Evolutionary conservation across 2,888 invertebrate genomes (phyloP).

Genomic region (Cylloceria caligata): DNA sequence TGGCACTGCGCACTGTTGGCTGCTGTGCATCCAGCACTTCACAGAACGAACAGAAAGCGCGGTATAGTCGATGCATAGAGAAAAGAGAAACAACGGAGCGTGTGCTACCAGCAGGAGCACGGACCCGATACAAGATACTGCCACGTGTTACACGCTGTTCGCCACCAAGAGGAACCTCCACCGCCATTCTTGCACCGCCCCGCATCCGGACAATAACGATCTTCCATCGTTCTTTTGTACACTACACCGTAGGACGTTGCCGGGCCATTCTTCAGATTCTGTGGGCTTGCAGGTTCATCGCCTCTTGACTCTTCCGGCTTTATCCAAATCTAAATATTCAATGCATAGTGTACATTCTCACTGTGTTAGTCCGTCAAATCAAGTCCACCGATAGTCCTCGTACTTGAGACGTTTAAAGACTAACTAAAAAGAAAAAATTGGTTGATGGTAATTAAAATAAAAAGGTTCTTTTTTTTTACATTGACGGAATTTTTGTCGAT

Average conservation of each 20-base stretch:
- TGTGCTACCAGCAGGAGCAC: constrained; percentile 82
- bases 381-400: neutral
- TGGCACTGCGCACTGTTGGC: constrained; percentile 49
- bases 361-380: neutral
- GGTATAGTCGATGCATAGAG: constrained; percentile 64
- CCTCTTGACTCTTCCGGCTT: constrained; percentile 57
- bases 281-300: constrained; percentile 35
- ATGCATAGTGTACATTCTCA: constrained; percentile 6
- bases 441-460: neutral
- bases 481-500: neutral
- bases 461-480: too few relatives aligned
- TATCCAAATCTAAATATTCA: neutral
- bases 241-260: constrained; percentile 36
- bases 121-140: constrained; percentile 84
- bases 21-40: constrained; percentile 40
- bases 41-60: constrained; percentile 57
- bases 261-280: constrained; percentile 36
- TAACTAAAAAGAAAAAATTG: neutral
- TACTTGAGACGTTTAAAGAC: neutral
- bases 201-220: constrained; percentile 70
- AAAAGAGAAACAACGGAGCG: constrained; percentile 73
- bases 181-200: constrained; percentile 74
- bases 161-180: constrained; percentile 82
- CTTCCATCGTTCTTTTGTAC: constrained; percentile 69
- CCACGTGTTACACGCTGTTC: constrained; percentile 84